Base-by-base conservation (phyloP, 1,140 invertebrate species). In the Periplaneta americana region DNA sequence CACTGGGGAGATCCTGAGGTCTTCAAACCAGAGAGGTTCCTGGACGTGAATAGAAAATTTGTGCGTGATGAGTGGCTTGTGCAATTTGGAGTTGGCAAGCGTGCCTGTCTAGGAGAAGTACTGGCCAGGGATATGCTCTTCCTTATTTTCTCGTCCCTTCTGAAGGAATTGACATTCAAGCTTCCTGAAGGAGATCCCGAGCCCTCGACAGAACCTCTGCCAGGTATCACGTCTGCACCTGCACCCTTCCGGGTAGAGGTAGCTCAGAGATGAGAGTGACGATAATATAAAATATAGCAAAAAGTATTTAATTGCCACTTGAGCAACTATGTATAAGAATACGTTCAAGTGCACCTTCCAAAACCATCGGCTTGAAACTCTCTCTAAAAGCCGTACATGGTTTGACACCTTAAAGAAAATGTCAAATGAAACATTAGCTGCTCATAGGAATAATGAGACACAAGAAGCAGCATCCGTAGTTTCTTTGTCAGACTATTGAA, bases 1-100 rank as follows among this genome's bases (percentile, higher is more conserved):
- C 88, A 92, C 83, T 96, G 94, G 94, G 90, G 91, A 10, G 91
- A 95, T 84, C 94, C 95, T 0, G 88, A 92, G 36, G 83, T 86
- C 9, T 93, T 93, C 84, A 83, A 89, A 57, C 92, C 92, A 1
- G 91, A 92, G 83, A 86, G 92, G 80, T 92, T 92, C 84, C 85
- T 93, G 37, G 86, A 91, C 76, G 83, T 87, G 6, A 84, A 88
- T 34, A 91, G 91, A 39, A 80, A 90, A 36, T 87, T 90, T 28
- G 79, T 88, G 11, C 86, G 87, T 13, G 88, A 90, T 80, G 87
- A 90, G 22, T 88, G 88, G 85, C 84, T 91, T 9, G 86, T 90
- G 10, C 0, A 81, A 83, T 84, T 85, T 66, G 22, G 57, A 81
- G 48, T 75, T 80, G 92, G 92, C 10, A 91, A 90, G 85, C 86